Base-by-base conservation (phyloP, 2,797 vertebrate species). In the Pelobates cultripes region DNA sequence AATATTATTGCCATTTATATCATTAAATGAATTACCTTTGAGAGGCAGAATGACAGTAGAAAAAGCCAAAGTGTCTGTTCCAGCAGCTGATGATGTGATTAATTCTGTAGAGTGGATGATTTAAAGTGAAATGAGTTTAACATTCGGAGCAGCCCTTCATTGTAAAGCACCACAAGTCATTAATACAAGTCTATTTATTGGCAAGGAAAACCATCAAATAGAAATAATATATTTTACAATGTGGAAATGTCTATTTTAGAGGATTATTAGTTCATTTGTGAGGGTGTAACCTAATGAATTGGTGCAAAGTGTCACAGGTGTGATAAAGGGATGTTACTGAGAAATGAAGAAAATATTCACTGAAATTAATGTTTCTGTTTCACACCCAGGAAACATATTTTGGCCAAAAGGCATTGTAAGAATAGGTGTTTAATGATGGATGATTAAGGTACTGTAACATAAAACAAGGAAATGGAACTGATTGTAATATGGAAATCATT, bases 61-160 rank as follows among this genome's bases (percentile, higher is more conserved):
- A 83, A 51, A 83, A 73, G 51, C 70, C 63, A 73, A 73, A 69
- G 75, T 78, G 70, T 74, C 75, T 83, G 75, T 67, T 78, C 63
- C 71, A 74, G 63, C 81, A 78, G 75, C 72, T 73, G 81, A 83
- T 83, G 70, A 83, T 83, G 70, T 78, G 75, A 83, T 83, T 78
- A 83, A 78, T 83, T 77, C 75, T 78, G 61, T 68, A 73, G 63
- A 83, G 70, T 57, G 45, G 4, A 83, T 82, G 69, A 77, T 77
- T 72, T 82, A 82, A 82, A 66, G 70, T 78, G 61, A 78, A 83
- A 78, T 83, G 75, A 83, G 70, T 83, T 83, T 83, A 78, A 83
- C 60, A 69, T 72, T 73, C 7, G 80, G 68, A 71, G 61, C 75
- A 67, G 60, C 17, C n/a, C 72, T 82, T 82, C n/a, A 82, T 73